phyloP scores from a whole-genome alignment of 2,113 vertebrate species.

The Capreolus pygargus region DNA sequence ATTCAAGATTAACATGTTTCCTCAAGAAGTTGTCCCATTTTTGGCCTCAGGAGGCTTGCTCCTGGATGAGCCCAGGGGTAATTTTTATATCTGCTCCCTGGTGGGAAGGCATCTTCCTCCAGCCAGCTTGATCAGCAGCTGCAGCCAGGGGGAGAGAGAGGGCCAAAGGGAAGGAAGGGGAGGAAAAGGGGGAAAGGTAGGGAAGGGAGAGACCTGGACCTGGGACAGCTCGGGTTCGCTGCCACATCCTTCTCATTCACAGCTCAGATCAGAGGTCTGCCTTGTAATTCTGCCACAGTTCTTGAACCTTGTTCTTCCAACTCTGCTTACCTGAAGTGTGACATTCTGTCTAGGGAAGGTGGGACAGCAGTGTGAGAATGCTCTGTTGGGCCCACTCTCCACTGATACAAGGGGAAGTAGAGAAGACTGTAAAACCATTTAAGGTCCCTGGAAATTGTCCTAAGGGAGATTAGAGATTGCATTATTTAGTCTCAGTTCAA shows the following conservation, averaged over 20 bases:
- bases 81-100: neutral
- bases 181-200: neutral
- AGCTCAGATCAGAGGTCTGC: neutral
- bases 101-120: neutral
- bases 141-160: neutral
- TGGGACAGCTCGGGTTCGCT: neutral
- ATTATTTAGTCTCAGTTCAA: neutral
- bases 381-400: neutral
- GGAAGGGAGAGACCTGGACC: neutral
- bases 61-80: neutral
- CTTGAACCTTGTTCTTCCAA: neutral
- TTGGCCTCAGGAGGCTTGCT: neutral
- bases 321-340: neutral
- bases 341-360: neutral
- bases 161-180: neutral
- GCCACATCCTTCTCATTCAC: neutral
- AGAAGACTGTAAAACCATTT: neutral
- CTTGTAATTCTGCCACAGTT: fast-evolving
- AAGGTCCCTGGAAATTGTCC: neutral
- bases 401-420: neutral
- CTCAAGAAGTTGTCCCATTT: neutral
- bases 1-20: neutral
- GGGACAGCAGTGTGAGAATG: neutral
- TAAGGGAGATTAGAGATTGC: neutral
- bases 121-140: neutral